These are phyloP conservation scores for Drosophila prolongata DNA, from an alignment of 2,888 invertebrate genomes.

Conservation along the genomic window DNA sequence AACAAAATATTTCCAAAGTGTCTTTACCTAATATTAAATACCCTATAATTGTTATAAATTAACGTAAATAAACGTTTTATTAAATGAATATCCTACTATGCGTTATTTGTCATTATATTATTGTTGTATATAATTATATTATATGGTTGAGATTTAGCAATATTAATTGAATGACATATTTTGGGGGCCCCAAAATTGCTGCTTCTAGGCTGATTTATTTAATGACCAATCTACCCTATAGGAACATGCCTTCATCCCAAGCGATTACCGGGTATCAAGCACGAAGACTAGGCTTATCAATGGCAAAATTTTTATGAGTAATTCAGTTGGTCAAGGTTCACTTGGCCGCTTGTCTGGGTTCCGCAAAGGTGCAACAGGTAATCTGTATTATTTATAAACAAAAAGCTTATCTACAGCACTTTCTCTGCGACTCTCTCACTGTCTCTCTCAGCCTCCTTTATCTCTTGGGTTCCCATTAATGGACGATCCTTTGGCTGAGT, in stretches of 20 bases:
- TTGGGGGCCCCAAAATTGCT: background rate
- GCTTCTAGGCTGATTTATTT: background rate
- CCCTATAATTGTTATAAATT: background rate
- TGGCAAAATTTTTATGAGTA: slow-evolving; percentile 70
- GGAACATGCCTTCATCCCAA: slow-evolving; percentile 18
- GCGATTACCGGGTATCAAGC: slow-evolving; percentile 18
- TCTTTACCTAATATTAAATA: background rate
- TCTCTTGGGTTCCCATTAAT: background rate
- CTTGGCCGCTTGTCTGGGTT: slow-evolving; percentile 61
- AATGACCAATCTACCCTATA: too few relatives aligned
- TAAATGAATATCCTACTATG: too few relatives aligned
- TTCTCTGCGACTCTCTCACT: slow-evolving; percentile 14
- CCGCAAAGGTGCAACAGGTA: slow-evolving; percentile 56
- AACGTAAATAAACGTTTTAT: too few relatives aligned
- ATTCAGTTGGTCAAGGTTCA: slow-evolving; percentile 79
- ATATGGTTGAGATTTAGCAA: too few relatives aligned
- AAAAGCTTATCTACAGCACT: slow-evolving; percentile 34
- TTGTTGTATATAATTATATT: background rate
- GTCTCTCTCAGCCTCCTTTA: background rate
- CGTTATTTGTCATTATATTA: too few relatives aligned
- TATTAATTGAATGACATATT: background rate
- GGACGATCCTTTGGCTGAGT: slow-evolving; percentile 35
- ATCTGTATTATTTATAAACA: slow-evolving; percentile 51
- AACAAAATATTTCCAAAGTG: background rate
- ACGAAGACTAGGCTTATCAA: slow-evolving; percentile 56